Conservation (phyloP, 1,140 invertebrate genomes). For the Nephotettix cincticeps region DNA sequence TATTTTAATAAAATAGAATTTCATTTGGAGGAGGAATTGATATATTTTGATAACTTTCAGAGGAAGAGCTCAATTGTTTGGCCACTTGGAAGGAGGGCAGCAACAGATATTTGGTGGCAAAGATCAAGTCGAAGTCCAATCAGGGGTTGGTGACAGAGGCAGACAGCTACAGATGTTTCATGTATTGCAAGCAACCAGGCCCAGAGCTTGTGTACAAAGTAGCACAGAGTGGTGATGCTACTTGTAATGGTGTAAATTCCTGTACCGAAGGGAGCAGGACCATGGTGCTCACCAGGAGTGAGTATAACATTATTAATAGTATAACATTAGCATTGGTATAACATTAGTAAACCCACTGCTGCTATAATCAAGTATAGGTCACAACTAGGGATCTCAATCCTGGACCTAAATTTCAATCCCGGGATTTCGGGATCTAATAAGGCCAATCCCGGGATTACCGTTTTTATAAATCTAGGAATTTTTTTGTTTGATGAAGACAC, state of each 20-base stretch:
- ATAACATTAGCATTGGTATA: too few species aligned
- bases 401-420: too few species aligned
- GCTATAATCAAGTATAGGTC: too few species aligned
- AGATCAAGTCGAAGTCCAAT: conserved; percentile 48
- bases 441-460: too few species aligned
- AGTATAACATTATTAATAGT: too few species aligned
- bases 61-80: conserved; percentile 77
- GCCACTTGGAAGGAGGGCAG: conserved; percentile 85
- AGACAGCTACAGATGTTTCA: conserved; percentile 68
- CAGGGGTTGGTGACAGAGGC: conserved; percentile 55
- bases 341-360: too few species aligned
- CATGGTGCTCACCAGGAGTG: conserved; percentile 62
- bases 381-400: too few species aligned
- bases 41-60: conserved; percentile 51
- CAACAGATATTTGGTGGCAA: conserved; percentile 74
- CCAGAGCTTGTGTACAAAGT: conserved; percentile 53
- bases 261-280: conserved; percentile 62
- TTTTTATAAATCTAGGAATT: too few species aligned
- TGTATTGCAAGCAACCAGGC: conserved; percentile 49
- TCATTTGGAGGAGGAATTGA: background rate
- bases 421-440: too few species aligned
- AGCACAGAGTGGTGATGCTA: conserved; percentile 78
- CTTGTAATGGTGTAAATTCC: conserved; percentile 70
- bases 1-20: too few species aligned
- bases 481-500: too few species aligned